These are phyloP conservation scores for Poecilus cupreus DNA, from an alignment of 2,888 invertebrate species.

Conservation along the genomic window DNA sequence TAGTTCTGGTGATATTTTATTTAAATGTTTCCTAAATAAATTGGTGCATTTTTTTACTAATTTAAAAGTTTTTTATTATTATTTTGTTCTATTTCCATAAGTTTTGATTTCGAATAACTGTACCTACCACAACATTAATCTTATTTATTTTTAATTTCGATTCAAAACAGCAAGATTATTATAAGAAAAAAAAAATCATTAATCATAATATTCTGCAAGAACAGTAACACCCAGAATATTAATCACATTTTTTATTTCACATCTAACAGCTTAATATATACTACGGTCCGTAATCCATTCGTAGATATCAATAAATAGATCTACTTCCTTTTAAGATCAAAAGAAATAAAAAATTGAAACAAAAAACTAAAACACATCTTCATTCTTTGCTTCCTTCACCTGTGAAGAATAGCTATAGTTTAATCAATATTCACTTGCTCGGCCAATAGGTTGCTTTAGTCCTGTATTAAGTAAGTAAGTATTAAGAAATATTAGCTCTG, in stretches of 20 bases:
- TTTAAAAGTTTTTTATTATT: background rate
- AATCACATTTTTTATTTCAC: conserved; percentile 47
- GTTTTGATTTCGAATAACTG: conserved; percentile 30
- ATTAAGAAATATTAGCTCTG: no score
- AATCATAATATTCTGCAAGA: conserved; percentile 44
- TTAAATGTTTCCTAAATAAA: background rate
- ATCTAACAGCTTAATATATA: conserved; percentile 53
- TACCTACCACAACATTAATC: background rate
- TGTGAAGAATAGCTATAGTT: background rate
- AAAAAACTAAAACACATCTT: conserved; percentile 40
- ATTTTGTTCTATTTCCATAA: background rate
- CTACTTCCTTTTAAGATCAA: conserved; percentile 53
- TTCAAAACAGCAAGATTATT: background rate
- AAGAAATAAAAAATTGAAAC: conserved; percentile 32
- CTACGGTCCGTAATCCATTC: conserved; percentile 17
- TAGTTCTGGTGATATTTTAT: background rate
- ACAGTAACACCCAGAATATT: conserved; percentile 35
- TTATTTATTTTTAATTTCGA: conserved; percentile 13
- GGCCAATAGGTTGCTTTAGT: no score
- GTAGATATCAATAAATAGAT: conserved; percentile 57
- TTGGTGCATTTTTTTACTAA: background rate
- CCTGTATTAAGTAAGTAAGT: no score
- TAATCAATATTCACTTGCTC: no score
- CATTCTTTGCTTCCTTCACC: conserved; percentile 11
- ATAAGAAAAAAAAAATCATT: conserved; percentile 19